phyloP scores from a whole-genome alignment of 2,888 invertebrate species.

The Icerya purchasi region DNA sequence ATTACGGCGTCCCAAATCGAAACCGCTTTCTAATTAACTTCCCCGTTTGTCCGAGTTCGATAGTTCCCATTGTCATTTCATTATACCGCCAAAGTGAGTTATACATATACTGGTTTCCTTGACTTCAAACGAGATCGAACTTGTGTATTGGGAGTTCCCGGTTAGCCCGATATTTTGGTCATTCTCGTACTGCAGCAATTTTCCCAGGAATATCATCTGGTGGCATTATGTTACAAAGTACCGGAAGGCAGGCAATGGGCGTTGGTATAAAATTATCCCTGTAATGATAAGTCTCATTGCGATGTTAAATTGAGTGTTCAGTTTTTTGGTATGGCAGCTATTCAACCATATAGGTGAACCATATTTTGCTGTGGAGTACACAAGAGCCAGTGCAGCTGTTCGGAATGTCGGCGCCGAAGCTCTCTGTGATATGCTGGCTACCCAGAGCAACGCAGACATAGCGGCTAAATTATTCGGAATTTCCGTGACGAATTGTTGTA shows the following conservation, averaged over 20 bases:
- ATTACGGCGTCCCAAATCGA: background rate
- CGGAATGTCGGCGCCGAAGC: background rate
- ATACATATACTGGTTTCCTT: no score
- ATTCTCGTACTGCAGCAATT: background rate
- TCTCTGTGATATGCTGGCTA: no score
- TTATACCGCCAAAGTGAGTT: no score
- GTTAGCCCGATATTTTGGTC: background rate
- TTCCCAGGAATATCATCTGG: background rate
- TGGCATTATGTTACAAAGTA: background rate
- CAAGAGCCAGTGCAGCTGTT: background rate
- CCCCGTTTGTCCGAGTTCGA: no score
- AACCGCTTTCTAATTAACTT: no score
- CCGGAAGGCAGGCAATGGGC: background rate
- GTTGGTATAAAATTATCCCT: background rate
- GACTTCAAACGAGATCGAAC: no score
- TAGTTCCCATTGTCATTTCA: no score
- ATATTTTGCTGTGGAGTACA: no score
- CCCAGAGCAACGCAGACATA: no score
- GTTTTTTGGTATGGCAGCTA: background rate
- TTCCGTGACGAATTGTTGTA: no score
- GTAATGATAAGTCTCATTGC: background rate
- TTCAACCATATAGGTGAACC: background rate
- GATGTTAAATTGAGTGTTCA: background rate
- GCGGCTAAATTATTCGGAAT: no score
- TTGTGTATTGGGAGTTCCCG: no score